These are phyloP conservation scores for Drosophila watanabei DNA, from an alignment of 1,140 invertebrate genomes.

Conservation along the genomic window DNA sequence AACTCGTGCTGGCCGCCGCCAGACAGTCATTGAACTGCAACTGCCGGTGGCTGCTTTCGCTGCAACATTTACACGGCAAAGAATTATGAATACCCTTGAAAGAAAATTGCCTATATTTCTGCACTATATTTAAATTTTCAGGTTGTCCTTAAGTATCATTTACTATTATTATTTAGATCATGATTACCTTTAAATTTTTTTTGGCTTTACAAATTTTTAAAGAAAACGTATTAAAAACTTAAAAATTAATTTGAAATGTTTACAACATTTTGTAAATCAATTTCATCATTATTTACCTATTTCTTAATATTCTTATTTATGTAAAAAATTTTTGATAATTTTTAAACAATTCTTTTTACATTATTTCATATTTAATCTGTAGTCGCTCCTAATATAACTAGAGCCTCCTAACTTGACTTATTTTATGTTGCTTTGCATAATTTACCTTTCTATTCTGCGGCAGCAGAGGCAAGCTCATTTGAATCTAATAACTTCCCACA, in stretches of 20 bases:
- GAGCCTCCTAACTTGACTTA: background rate
- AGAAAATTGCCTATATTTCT: background rate
- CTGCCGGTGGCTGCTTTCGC: constrained; percentile 42
- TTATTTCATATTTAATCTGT: background rate
- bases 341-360: background rate
- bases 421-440: constrained; percentile 4
- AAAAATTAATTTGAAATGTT: background rate
- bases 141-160: background rate
- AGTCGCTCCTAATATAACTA: background rate
- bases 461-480: constrained; percentile 4
- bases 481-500: constrained; percentile 15
- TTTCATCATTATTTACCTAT: background rate
- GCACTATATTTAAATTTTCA: background rate
- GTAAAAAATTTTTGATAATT: accelerated
- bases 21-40: constrained; percentile 71
- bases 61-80: constrained; percentile 1
- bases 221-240: background rate
- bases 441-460: constrained; percentile 6
- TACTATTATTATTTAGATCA: background rate
- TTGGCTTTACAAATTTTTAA: background rate
- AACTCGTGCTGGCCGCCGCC: constrained; percentile 50
- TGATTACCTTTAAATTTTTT: background rate
- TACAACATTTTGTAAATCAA: background rate
- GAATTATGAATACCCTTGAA: background rate
- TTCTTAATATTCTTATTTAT: background rate